Evolutionary conservation across 2,888 invertebrate genomes (phyloP).

Genomic region (Temnothorax rugatulus): DNA sequence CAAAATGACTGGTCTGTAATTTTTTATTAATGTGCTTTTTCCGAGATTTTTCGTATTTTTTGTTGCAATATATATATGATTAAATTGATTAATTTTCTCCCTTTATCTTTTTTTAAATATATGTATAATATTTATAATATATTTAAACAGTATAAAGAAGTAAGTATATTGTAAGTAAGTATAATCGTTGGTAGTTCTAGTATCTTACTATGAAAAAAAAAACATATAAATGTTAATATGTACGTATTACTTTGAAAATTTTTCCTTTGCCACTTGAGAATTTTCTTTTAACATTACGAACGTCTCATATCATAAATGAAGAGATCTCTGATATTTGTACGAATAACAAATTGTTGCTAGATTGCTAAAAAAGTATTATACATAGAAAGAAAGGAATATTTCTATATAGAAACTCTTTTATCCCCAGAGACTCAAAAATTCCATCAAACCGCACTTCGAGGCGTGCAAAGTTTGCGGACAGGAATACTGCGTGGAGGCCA

Average conservation of each 20-base stretch:
- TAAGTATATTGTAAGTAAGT: too few species aligned
- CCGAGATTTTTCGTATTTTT: not conserved
- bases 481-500: slow-evolving; percentile 89
- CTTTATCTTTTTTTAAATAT: not conserved
- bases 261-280: not conserved
- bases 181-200: not conserved
- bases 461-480: slow-evolving; percentile 92
- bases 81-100: not conserved
- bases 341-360: not conserved
- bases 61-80: not conserved
- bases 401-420: slow-evolving; percentile 2
- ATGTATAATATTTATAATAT: not conserved
- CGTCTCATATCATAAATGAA: not conserved
- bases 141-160: not conserved
- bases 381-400: not conserved
- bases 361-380: not conserved
- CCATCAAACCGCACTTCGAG: slow-evolving; percentile 92
- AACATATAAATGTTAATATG: not conserved
- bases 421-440: slow-evolving; percentile 92
- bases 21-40: not conserved
- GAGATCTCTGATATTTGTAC: not conserved
- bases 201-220: not conserved
- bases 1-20: not conserved
- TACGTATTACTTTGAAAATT: slow-evolving; percentile 2
- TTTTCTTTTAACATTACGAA: not conserved